Conservation (phyloP, 2,888 invertebrate species). For the Chrysolina haemoptera region DNA sequence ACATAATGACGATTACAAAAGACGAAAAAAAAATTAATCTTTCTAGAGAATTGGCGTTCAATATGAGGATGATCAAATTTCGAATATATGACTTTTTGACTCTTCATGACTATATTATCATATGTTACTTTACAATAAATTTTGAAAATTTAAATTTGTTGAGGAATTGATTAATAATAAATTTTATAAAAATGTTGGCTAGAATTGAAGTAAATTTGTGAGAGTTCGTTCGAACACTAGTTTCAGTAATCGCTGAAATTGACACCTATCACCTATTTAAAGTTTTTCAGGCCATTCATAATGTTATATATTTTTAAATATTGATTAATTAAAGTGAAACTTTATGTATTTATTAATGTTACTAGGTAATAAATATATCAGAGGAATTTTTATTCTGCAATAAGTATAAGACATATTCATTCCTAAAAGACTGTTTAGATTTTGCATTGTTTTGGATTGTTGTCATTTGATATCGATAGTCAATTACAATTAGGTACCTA, state of each 20-base stretch:
- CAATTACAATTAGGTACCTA: too few relatives aligned
- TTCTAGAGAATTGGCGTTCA: too few relatives aligned
- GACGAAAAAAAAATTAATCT: too few relatives aligned
- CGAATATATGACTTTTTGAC: not conserved
- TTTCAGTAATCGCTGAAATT: too few relatives aligned
- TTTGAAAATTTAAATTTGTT: not conserved
- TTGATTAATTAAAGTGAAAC: not conserved
- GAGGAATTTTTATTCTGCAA: constrained; percentile 43
- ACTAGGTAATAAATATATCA: constrained; percentile 46
- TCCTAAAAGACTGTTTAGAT: constrained; percentile 61
- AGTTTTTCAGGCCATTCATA: not conserved
- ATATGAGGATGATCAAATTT: too few relatives aligned
- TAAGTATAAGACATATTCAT: constrained; percentile 54
- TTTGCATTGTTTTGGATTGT: constrained; percentile 52
- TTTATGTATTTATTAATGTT: not conserved
- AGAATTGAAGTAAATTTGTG: not conserved
- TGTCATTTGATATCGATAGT: too few relatives aligned
- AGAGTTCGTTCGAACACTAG: not conserved
- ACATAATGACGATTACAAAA: too few relatives aligned
- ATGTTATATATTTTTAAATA: constrained; percentile 9
- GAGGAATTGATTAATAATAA: constrained; percentile 2
- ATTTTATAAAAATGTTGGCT: not conserved
- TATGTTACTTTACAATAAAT: not conserved
- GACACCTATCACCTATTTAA: not conserved
- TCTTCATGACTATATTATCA: not conserved